Conservation (phyloP, 2,888 invertebrate species). For the Sinelater perroti region DNA sequence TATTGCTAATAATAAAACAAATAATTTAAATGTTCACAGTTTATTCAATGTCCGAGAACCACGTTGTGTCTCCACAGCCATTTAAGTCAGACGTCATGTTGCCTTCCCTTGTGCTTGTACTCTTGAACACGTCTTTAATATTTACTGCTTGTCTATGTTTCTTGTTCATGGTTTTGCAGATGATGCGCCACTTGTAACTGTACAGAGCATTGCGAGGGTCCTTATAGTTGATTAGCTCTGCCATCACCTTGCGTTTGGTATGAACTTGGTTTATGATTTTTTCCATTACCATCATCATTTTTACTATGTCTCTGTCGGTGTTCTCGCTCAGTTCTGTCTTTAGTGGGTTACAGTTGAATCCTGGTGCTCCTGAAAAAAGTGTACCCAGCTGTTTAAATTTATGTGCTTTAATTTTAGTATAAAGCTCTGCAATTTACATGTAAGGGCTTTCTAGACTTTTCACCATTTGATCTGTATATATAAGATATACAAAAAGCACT, state of each 20-base stretch:
- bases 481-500: not conserved
- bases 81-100: constrained; percentile 12
- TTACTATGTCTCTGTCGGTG: constrained; percentile 43
- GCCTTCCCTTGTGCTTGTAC: not conserved
- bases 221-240: constrained; percentile 35
- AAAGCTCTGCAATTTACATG: not conserved
- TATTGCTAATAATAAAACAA: too few relatives aligned
- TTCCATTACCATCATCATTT: constrained; percentile 40
- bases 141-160: not conserved
- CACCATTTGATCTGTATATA: constrained; percentile 8
- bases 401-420: not conserved
- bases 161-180: constrained; percentile 4
- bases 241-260: constrained; percentile 35
- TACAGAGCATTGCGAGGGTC: constrained; percentile 13
- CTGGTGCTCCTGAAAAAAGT: constrained; percentile 48
- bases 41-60: constrained; percentile 15
- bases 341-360: constrained; percentile 43
- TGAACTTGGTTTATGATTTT: constrained; percentile 40
- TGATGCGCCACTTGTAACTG: constrained; percentile 10
- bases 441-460: too few relatives aligned
- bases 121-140: not conserved
- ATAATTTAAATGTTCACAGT: too few relatives aligned
- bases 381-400: too few relatives aligned
- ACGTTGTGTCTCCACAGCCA: constrained; percentile 27
- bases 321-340: constrained; percentile 41